Percentiles rank a stretch among this genome's conserved stretches.
Evolutionary conservation across 2,888 invertebrate species (phyloP).

Genomic region (Polydrusus cervinus): DNA sequence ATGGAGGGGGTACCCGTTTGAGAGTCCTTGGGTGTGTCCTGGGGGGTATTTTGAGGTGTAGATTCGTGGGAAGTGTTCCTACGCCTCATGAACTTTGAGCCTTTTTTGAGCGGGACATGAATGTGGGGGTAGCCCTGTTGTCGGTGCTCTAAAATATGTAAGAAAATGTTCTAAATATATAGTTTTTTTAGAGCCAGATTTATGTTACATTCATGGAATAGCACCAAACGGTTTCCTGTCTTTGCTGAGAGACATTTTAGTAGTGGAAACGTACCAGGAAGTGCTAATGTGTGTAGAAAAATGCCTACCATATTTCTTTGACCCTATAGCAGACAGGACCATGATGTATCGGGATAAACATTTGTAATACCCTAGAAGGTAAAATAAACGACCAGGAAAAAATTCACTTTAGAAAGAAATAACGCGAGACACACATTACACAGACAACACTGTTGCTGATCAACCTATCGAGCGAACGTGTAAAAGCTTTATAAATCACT

Average conservation of each 20-base stretch:
- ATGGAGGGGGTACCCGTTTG: slow-evolving; percentile 53
- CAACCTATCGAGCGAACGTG: no score
- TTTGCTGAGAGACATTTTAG: no score
- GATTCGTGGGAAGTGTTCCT: slow-evolving; percentile 46
- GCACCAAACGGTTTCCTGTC: no score
- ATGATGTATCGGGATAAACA: background rate
- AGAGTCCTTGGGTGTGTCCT: slow-evolving; percentile 52
- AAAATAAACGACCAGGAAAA: no score
- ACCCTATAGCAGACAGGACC: background rate
- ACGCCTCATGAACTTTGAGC: slow-evolving; percentile 74
- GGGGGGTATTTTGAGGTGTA: slow-evolving; percentile 54
- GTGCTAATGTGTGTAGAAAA: background rate
- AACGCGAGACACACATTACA: no score
- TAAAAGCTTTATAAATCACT: no score
- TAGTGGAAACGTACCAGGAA: no score
- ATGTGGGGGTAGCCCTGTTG: slow-evolving; percentile 78
- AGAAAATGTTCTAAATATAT: background rate
- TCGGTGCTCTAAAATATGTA: slow-evolving; percentile 74
- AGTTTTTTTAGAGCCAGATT: no score
- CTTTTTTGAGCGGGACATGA: slow-evolving; percentile 77
- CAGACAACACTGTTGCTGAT: no score
- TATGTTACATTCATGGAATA: no score
- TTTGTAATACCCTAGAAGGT: no score
- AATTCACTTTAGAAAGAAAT: no score
- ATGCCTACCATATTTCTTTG: background rate